Percentiles rank a stretch among this genome's conserved stretches.
Conservation (phyloP, 2,113 vertebrate species). For the Cinclus cinclus region DNA sequence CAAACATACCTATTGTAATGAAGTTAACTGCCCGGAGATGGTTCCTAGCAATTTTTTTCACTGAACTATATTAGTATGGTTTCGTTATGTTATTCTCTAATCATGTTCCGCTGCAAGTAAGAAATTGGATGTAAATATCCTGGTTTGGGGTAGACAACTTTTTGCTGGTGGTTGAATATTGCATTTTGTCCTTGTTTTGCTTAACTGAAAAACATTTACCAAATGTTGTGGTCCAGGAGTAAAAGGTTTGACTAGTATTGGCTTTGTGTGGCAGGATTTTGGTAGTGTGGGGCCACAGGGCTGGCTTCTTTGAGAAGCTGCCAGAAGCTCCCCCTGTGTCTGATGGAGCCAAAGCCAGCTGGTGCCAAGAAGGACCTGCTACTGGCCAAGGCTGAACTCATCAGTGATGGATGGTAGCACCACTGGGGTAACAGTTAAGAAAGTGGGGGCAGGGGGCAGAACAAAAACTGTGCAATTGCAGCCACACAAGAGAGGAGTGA, state of each 20-base stretch:
- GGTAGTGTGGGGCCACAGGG: not conserved
- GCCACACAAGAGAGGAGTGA: too few relatives aligned
- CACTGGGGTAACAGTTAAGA: not conserved
- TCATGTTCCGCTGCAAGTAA: not conserved
- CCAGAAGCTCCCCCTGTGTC: not conserved
- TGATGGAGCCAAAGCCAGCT: not conserved
- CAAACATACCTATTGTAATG: not conserved
- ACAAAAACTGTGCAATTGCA: not conserved
- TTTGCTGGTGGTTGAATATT: not conserved
- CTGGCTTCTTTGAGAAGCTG: not conserved
- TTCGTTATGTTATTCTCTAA: not conserved
- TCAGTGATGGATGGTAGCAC: too few relatives aligned
- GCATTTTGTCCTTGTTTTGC: not conserved
- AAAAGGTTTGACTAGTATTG: not conserved
- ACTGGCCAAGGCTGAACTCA: not conserved
- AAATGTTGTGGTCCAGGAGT: not conserved
- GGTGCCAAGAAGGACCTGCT: not conserved
- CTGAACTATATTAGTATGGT: not conserved
- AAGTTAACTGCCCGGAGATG: not conserved
- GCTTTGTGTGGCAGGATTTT: not conserved
- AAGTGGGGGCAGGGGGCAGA: fast-evolving
- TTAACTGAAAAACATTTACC: not conserved
- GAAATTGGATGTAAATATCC: not conserved
- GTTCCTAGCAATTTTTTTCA: not conserved
- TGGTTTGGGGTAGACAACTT: not conserved